phyloP scores from a whole-genome alignment of 2,113 vertebrate species.

The Callocephalon fimbriatum region DNA sequence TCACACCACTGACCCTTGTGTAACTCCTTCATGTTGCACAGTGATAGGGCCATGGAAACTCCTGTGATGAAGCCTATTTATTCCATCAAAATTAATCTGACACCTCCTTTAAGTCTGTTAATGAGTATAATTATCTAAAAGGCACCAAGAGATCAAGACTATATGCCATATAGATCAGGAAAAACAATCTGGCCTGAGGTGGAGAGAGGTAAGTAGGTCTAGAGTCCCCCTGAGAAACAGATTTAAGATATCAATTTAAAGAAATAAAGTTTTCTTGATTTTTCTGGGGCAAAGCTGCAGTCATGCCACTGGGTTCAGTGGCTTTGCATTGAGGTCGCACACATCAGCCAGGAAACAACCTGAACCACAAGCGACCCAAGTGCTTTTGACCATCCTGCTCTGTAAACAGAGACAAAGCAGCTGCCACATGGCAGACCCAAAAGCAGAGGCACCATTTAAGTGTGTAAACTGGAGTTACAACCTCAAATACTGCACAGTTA shows the following conservation, averaged over 20 bases:
- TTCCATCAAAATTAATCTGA: neutral
- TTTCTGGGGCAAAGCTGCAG: conserved; percentile 16
- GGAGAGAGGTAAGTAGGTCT: conserved; percentile 22
- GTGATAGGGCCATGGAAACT: neutral
- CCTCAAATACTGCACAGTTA: neutral
- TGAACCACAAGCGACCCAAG: rapidly evolving
- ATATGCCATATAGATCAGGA: neutral
- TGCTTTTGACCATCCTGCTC: rapidly evolving
- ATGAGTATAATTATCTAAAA: conserved; percentile 1
- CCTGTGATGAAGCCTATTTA: neutral
- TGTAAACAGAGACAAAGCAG: neutral
- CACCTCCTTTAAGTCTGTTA: neutral
- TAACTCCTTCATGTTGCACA: neutral
- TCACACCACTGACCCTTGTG: neutral
- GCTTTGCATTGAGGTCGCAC: neutral
- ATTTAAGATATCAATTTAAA: neutral
- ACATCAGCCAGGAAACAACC: neutral
- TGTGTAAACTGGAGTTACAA: neutral
- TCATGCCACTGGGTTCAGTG: neutral
- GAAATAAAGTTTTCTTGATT: neutral
- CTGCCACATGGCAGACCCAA: neutral
- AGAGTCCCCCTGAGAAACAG: neutral
- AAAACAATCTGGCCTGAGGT: neutral
- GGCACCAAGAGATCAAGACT: neutral
- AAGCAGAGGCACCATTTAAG: neutral